Evolutionary conservation across 2,113 vertebrate genomes (phyloP), one percentile per base, ranked within the genome.

Genomic region (Centropristis striata): DNA sequence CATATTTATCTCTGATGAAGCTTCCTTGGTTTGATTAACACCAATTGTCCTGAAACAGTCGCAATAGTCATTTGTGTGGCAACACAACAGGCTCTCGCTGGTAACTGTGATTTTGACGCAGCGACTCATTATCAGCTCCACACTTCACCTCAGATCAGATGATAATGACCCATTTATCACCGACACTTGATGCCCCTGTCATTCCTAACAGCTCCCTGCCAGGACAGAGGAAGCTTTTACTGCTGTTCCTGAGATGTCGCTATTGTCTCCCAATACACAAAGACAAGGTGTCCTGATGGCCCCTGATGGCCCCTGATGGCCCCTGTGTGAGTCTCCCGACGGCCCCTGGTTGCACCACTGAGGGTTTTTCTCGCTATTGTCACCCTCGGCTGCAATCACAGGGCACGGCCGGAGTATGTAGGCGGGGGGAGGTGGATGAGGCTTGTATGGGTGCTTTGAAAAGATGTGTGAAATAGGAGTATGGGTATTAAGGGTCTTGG

Each of bases 191-290:
- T 76, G 78, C 72, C 47, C 58, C 75, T 85, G 82, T 92, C 89
- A 87, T 87, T 88, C 84, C 66, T 86, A 89, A 79, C 87, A 87
- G 91, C 92, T 90, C 86, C 88, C 91, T 83, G 75, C 77, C 73
- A 92, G 78, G 87, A 89, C 80, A 86, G 90, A 93, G 94, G 95
- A 95, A 94, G 95, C 89, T 12, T 86, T 88, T 92, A 91, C 88
- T 85, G 81, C 75, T 53, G 54, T 71, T 81, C 67, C 81, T 83
- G 91, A 86, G 77, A 86, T 90, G 90, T 85, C 16, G 16, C 86
- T 27, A 93, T 95, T 95, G 93, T 95, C 78, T 85, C 44, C 88
- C 81, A 96, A 94, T 95, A 94, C 91, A 94, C 95, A 95, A 95
- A 92, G 86, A 84, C 86, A 91, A 93, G 93, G 93, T 93, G 90